Evolutionary conservation across 2,113 vertebrate genomes (phyloP), one percentile per base, ranked within the genome.

Genomic region (Clinocottus analis): DNA sequence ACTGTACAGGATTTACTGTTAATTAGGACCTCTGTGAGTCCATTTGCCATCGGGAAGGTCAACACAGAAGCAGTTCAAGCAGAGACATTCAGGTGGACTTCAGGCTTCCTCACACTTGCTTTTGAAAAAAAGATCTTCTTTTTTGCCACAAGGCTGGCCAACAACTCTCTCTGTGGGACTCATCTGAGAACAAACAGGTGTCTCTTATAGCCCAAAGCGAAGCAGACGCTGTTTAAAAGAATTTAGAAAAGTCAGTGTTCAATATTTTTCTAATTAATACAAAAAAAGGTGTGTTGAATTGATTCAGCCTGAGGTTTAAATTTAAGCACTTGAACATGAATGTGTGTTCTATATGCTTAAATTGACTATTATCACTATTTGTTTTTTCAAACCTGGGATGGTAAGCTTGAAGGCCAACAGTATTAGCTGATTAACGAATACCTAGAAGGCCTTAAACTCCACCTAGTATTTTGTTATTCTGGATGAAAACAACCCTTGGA

Each of bases 111-210:
- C n/a, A 69, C 69, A 83, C 47, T 64, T 35, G 53, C n/a, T 64
- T 77, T 62, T 70, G 63, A 83, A 76, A 77, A n/a, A 79, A 56
- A 68, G 17, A 59, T 49, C 33, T 64, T 53, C 11, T 21, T 72
- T 71, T 62, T 63, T 31, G 49, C 70, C 63, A 75, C 12, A 39
- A 81, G 73, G 64, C 82, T 37, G 1, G 31, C 79, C 60, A 60
- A 19, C 79, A 68, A 39, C 60, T 62, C 68, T 59, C 72, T 79
- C 63, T 9, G 51, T 58, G 71, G 33, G 58, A 79, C 69, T 79
- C 75, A 77, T 87, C 65, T 84, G 39, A 76, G 65, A 84, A 73
- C 35, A 77, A 79, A 80, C 79, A 79, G 59, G 51, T 35, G 47
- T 31, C 56, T 80, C 63, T 56, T 7, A 61, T n/a, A 73, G 84